Conservation (phyloP, 2,888 invertebrate species). For the Ochlodes sylvanus region DNA sequence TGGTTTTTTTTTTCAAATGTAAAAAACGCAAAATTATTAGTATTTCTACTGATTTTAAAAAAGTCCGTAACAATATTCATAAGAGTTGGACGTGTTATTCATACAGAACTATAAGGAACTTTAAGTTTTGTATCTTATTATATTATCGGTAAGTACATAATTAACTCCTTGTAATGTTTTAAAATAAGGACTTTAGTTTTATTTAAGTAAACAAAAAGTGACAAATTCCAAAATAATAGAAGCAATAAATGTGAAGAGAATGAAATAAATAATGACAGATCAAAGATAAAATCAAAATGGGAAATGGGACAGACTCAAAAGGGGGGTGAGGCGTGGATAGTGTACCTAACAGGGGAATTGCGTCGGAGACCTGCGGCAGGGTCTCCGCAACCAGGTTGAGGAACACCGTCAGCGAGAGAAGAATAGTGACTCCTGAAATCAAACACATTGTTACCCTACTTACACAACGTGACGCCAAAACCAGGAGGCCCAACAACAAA, state of each 20-base stretch:
- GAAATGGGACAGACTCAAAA: slow-evolving; percentile 59
- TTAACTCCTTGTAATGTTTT: slow-evolving; percentile 84
- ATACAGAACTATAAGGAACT: slow-evolving; percentile 38
- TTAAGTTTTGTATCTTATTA: slow-evolving; percentile 28
- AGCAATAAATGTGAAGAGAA: slow-evolving; percentile 59
- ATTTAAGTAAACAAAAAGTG: slow-evolving; percentile 51
- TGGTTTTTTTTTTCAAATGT: slow-evolving; percentile 30
- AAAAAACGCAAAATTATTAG: slow-evolving; percentile 25
- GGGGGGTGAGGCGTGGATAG: slow-evolving; percentile 74
- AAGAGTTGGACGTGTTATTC: slow-evolving; percentile 38
- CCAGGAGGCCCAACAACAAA: slow-evolving; percentile 7
- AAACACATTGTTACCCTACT: slow-evolving; percentile 84
- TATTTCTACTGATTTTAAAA: slow-evolving; percentile 38
- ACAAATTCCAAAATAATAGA: slow-evolving; percentile 49
- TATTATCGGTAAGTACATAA: slow-evolving; percentile 58
- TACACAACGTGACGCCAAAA: slow-evolving; percentile 48
- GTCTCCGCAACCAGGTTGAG: slow-evolving; percentile 99
- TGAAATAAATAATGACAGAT: slow-evolving; percentile 53
- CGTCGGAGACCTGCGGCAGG: slow-evolving; percentile 99
- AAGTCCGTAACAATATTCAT: slow-evolving; percentile 37
- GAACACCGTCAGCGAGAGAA: slow-evolving; percentile 99
- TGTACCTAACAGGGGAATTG: slow-evolving; percentile 99
- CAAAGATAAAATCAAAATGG: slow-evolving; percentile 64
- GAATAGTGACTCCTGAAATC: slow-evolving; percentile 99
- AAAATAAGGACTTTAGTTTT: slow-evolving; percentile 70